Evolutionary conservation across 2,113 vertebrate genomes (phyloP), one percentile per base, ranked within the genome.

Genomic region (Ifrita kowaldi): DNA sequence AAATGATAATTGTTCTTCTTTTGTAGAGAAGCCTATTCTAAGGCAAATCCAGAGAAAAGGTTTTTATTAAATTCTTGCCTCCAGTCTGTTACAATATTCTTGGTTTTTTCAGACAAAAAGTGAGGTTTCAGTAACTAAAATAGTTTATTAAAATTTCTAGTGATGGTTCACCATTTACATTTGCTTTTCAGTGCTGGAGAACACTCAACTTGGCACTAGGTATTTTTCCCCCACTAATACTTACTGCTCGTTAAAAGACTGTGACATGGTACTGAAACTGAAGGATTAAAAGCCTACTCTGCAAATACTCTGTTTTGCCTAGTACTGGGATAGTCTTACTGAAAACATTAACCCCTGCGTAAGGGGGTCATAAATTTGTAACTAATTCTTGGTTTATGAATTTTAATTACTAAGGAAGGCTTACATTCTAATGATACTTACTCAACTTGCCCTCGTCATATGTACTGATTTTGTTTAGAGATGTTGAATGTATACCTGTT

Each of bases 391-490:
- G 44, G 49, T 59, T 93, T 71, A 52, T 78, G 35, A 81, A 75
- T 22, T 47, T 77, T n/a, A 75, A 63, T 94, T 87, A 35, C 60
- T 47, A 68, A 90, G 39, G 73, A 83, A 89, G 47, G 41, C 35
- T 76, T 63, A 55, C 81, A 63, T 89, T 70, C 70, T 80, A 68
- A 77, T 39, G 62, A 49, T 88, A 65, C 28, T 21, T 86, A 49
- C 57, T 69, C 57, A 35, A 4, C 60, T 76, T 84, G 86, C 84
- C 92, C 89, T 93, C 78, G 14, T 69, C 30, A 10, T 11, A 50
- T 80, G 62, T 93, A 73, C 83, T 96, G 47, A 35, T 96, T 86
- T 93, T 97, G 59, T 95, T 95, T 95, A 92, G 94, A 81, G 86
- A 77, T 70, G 85, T 22, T 91, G 95, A 95, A 92, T 96, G 86